Evolutionary conservation across 2,113 vertebrate species (phyloP).

Genomic region (Plecotus auritus): DNA sequence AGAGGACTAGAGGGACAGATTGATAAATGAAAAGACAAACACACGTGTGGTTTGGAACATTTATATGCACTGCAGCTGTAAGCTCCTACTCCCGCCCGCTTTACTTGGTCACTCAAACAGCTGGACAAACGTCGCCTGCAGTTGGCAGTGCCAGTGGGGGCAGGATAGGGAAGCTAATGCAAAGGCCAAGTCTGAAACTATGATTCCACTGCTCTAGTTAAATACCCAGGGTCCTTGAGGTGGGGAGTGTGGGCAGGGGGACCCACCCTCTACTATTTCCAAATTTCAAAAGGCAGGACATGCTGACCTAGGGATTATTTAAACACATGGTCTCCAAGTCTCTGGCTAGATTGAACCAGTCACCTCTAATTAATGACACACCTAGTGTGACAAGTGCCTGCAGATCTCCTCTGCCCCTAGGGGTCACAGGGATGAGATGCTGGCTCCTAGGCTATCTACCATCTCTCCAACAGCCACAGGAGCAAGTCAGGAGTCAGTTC

Average conservation of each 20-base stretch:
- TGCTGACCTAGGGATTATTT: constrained; percentile 28
- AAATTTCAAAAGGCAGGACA: neutral
- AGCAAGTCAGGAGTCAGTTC: neutral
- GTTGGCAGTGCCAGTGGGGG: neutral
- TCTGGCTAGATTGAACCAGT: constrained; percentile 24
- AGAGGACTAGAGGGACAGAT: neutral
- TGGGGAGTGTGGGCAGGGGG: neutral
- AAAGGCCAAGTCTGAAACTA: neutral
- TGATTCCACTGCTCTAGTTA: neutral
- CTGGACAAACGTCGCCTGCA: neutral
- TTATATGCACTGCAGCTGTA: neutral
- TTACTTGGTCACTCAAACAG: neutral
- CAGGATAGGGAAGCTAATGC: neutral
- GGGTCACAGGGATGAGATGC: neutral
- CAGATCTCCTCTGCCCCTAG: constrained; percentile 23
- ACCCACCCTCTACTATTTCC: neutral
- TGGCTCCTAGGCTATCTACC: neutral
- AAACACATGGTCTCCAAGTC: constrained; percentile 32
- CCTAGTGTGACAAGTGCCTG: neutral
- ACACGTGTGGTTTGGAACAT: neutral
- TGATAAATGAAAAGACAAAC: neutral
- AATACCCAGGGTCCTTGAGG: neutral
- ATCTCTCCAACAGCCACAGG: neutral
- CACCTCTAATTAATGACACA: constrained; percentile 57
- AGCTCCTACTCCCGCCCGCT: neutral